These are phyloP conservation scores for Ostrea denselamellosa DNA, from an alignment of 1,140 invertebrate species.

Conservation along the genomic window DNA sequence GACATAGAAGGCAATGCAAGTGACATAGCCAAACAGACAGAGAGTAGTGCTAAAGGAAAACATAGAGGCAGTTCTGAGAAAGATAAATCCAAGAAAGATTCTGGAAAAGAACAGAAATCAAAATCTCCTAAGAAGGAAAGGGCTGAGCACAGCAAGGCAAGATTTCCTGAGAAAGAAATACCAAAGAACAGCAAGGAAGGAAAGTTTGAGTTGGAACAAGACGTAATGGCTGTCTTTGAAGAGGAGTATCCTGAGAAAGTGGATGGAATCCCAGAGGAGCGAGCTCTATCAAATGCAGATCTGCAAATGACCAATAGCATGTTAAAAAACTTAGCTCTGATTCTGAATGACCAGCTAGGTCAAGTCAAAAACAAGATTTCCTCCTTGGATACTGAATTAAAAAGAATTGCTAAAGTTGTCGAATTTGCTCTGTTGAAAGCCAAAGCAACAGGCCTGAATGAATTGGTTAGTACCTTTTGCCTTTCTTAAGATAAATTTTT, in stretches of 20 bases:
- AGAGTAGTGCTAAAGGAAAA: constrained; percentile 14
- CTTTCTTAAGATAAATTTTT: neutral
- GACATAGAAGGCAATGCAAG: constrained; percentile 36
- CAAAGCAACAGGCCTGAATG: constrained; percentile 53
- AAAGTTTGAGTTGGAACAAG: constrained; percentile 46
- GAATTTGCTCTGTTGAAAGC: constrained; percentile 62
- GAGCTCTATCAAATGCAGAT: neutral
- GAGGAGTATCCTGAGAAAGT: constrained; percentile 1
- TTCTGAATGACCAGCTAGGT: constrained; percentile 63
- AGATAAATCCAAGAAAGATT: constrained; percentile 28
- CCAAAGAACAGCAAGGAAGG: constrained; percentile 45
- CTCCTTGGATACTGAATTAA: constrained; percentile 61
- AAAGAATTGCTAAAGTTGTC: constrained; percentile 64
- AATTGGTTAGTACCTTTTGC: constrained; percentile 59
- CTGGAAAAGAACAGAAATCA: neutral
- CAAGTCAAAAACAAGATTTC: constrained; percentile 60
- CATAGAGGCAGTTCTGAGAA: neutral
- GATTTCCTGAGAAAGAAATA: constrained; percentile 10
- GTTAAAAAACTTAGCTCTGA: constrained; percentile 52
- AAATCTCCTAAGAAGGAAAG: too few relatives aligned
- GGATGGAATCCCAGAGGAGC: neutral
- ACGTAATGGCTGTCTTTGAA: constrained; percentile 53
- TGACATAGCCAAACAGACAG: constrained; percentile 3
- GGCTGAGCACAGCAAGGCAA: constrained; percentile 23
- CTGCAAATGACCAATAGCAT: constrained; percentile 51